Conservation (phyloP, 2,113 vertebrate species). For the Oreochromis tanganicae region DNA sequence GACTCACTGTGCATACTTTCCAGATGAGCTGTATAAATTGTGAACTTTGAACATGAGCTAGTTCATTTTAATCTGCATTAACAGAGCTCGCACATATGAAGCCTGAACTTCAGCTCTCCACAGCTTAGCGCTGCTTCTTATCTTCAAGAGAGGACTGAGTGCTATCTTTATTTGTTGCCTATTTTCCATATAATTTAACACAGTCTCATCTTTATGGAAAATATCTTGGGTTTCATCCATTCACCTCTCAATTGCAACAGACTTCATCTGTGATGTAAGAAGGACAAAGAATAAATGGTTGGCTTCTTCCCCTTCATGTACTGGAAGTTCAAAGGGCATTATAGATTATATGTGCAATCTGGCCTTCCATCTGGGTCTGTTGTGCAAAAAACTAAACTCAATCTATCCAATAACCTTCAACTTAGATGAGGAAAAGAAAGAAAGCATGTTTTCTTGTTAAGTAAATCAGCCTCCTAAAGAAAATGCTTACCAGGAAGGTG, state of each 20-base stretch:
- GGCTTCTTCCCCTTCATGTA: not conserved
- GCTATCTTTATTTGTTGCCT: not conserved
- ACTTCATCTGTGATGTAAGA: not conserved
- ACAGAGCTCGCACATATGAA: not conserved
- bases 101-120: not conserved
- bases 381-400: not conserved
- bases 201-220: not conserved
- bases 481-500: not conserved
- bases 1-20: not conserved
- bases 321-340: not conserved
- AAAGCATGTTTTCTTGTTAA: not conserved
- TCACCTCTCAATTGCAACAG: not conserved
- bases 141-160: not conserved
- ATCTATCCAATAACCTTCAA: not conserved
- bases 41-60: not conserved
- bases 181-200: not conserved
- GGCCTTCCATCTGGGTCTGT: not conserved
- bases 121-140: not conserved
- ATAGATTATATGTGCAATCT: not conserved
- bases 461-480: not conserved
- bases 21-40: not conserved
- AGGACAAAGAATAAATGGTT: not conserved
- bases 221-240: not conserved
- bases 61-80: not conserved
- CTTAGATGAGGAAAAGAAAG: not conserved